Percentiles rank a stretch among this genome's conserved stretches.
Evolutionary conservation across 1,140 invertebrate genomes (phyloP).

Genomic region (Aleiodes sp.): DNA sequence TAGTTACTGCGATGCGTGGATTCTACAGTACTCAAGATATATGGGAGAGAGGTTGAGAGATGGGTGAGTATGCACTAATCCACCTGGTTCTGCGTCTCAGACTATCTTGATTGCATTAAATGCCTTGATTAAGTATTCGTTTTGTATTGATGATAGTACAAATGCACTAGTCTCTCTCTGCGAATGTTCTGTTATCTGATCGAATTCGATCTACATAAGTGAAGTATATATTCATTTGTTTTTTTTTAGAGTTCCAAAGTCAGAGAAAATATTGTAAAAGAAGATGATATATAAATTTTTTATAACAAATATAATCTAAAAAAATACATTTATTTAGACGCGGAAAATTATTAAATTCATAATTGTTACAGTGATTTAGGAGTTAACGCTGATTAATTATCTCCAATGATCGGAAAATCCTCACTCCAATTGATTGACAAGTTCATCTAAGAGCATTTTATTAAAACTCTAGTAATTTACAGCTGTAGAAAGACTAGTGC

Average conservation of each 20-base stretch:
- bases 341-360: too few species aligned
- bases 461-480: neutral
- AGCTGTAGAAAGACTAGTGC: neutral
- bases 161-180: neutral
- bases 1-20: slow-evolving; percentile 9
- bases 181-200: slow-evolving; percentile 10
- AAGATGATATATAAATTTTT: too few species aligned
- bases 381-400: too few species aligned
- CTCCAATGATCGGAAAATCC: too few species aligned
- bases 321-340: too few species aligned
- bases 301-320: too few species aligned
- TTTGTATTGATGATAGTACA: slow-evolving; percentile 3
- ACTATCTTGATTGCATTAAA: slow-evolving; percentile 9
- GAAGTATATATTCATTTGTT: too few species aligned
- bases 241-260: too few species aligned
- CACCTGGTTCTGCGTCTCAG: neutral
- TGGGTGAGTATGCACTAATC: slow-evolving; percentile 2
- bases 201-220: too few species aligned
- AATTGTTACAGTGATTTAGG: too few species aligned
- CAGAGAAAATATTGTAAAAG: too few species aligned
- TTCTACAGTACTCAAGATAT: slow-evolving; percentile 9
- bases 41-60: slow-evolving; percentile 7
- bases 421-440: too few species aligned
- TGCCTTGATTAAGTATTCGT: slow-evolving; percentile 15
- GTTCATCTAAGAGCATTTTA: slow-evolving; percentile 4